A percentile compares a stretch with the other conserved stretches of the same genome.
Conservation (phyloP, 2,888 invertebrate species). For the Dendrolimus houi region DNA sequence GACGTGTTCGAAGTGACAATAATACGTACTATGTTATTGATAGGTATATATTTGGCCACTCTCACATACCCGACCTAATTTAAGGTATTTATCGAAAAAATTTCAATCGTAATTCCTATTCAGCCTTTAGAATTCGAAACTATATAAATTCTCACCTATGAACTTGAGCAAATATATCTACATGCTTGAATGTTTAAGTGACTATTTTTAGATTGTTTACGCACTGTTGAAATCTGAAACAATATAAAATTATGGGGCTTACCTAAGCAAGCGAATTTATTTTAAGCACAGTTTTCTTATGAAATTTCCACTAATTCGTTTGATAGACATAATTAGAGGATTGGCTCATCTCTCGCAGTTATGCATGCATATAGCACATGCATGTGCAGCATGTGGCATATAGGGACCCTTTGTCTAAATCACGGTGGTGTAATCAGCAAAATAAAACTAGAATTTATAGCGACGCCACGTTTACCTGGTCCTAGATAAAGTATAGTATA, state of each 20-base stretch:
- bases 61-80: constrained; percentile 74
- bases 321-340: too few species aligned
- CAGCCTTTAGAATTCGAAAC: neutral
- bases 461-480: too few species aligned
- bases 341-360: too few species aligned
- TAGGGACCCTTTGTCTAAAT: too few species aligned
- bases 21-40: constrained; percentile 26
- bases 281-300: neutral
- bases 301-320: too few species aligned
- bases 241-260: neutral
- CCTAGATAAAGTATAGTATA: too few species aligned
- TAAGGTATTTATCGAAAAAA: constrained; percentile 54
- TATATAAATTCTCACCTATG: neutral
- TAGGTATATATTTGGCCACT: constrained; percentile 55
- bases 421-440: too few species aligned
- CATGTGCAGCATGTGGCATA: too few species aligned
- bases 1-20: constrained; percentile 30
- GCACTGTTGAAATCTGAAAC: neutral
- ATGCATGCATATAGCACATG: too few species aligned
- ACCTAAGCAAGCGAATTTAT: neutral
- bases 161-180: neutral
- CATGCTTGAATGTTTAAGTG: neutral
- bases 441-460: too few species aligned
- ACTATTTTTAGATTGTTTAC: neutral
- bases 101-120: neutral